Percentiles rank a stretch among this genome's conserved stretches.
phyloP scores from a whole-genome alignment of 2,888 invertebrate species.

The Ophion ellenae region DNA sequence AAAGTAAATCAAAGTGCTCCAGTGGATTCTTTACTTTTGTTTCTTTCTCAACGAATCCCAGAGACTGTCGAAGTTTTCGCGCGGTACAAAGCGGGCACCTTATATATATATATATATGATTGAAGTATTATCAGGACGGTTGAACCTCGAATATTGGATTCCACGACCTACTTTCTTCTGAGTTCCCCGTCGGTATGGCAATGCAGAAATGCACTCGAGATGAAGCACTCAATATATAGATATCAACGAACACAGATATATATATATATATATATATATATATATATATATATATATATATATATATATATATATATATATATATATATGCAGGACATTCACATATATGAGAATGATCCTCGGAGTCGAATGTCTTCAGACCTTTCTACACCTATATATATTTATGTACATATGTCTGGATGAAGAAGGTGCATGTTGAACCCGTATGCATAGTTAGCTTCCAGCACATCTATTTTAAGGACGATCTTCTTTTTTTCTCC shows the following conservation, averaged over 20 bases:
- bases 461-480: neutral
- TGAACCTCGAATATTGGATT: slow-evolving; percentile 33
- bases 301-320: too few relatives aligned
- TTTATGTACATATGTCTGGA: neutral
- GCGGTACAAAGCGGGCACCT: neutral
- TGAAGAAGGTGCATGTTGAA: neutral
- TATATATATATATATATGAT: neutral
- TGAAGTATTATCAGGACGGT: slow-evolving; percentile 43
- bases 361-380: too few relatives aligned
- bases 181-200: slow-evolving; percentile 38
- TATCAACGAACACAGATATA: slow-evolving; percentile 1
- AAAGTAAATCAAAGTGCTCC: neutral
- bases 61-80: neutral
- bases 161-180: slow-evolving; percentile 51
- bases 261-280: neutral
- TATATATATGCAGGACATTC: too few relatives aligned
- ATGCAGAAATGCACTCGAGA: slow-evolving; percentile 43
- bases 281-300: too few relatives aligned
- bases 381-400: neutral
- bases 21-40: neutral
- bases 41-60: neutral
- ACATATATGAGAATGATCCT: too few relatives aligned
- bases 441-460: neutral
- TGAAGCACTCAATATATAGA: slow-evolving; percentile 32
- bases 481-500: neutral